Percentiles rank a stretch among this genome's conserved stretches.
Evolutionary conservation across 2,888 invertebrate genomes (phyloP).

Genomic region (Phyto melanocephala): DNA sequence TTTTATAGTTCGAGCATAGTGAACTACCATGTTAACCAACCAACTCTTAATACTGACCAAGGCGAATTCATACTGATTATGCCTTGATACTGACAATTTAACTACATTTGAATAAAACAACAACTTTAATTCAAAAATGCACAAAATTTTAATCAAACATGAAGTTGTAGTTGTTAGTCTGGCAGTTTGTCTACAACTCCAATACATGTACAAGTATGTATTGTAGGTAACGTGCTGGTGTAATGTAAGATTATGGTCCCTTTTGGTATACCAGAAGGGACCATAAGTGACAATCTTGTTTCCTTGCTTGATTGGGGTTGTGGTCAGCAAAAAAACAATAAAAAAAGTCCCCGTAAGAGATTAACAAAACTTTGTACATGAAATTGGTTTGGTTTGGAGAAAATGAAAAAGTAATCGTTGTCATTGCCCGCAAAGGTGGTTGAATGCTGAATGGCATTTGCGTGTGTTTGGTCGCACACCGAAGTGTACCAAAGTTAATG

Average conservation of each 20-base stretch:
- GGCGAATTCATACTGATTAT: too few species aligned
- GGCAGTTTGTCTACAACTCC: slow-evolving; percentile 1
- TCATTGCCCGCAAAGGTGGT: slow-evolving; percentile 37
- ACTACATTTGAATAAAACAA: too few species aligned
- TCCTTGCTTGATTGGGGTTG: slow-evolving; percentile 62
- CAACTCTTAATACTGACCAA: too few species aligned
- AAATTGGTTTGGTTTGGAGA: slow-evolving; percentile 49
- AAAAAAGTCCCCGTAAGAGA: neutral
- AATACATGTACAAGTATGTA: neutral
- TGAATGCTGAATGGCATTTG: neutral
- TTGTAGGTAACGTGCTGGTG: neutral
- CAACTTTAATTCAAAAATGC: neutral
- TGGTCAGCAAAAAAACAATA: slow-evolving; percentile 44
- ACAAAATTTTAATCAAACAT: neutral
- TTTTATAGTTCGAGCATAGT: too few species aligned
- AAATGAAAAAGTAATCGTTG: slow-evolving; percentile 54
- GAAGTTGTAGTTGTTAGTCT: neutral
- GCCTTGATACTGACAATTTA: too few species aligned
- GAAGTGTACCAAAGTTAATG: slow-evolving; percentile 60
- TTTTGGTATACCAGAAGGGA: slow-evolving; percentile 49
- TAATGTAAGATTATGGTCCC: slow-evolving; percentile 53
- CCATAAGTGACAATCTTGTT: slow-evolving; percentile 61
- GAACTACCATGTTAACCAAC: too few species aligned
- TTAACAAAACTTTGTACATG: slow-evolving; percentile 25
- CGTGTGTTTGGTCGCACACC: slow-evolving; percentile 24